Evolutionary conservation across 1,140 invertebrate genomes (phyloP).

Genomic region (Trigoniulus corallinus): DNA sequence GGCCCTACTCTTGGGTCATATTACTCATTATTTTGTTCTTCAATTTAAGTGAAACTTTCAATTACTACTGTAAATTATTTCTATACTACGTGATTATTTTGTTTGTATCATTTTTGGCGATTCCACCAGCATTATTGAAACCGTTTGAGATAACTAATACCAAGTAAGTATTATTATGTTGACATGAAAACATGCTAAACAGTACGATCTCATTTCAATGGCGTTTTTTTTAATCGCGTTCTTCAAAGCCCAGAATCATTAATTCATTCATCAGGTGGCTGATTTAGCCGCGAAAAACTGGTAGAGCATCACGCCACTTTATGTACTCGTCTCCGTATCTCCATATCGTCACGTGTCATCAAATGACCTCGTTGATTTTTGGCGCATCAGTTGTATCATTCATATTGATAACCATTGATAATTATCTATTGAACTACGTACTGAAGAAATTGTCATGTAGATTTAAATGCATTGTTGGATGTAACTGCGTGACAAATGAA

Average conservation of each 20-base stretch:
- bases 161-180: neutral
- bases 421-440: no score
- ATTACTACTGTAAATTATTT: neutral
- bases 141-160: neutral
- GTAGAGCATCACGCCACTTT: neutral
- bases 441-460: no score
- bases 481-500: no score
- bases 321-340: neutral
- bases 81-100: neutral
- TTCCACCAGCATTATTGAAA: neutral
- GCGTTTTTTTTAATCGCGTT: neutral
- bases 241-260: neutral
- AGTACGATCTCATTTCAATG: neutral
- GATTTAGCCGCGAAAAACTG: neutral
- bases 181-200: neutral
- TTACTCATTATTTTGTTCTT: neutral
- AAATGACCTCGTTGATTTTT: no score
- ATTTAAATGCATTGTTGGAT: no score
- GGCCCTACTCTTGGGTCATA: no score
- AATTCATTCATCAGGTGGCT: neutral
- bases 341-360: neutral
- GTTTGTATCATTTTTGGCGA: neutral
- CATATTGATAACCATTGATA: no score
- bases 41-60: neutral
- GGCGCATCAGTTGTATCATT: no score